phyloP scores from a whole-genome alignment of 2,888 invertebrate genomes.

The Diabrotica balteata region DNA sequence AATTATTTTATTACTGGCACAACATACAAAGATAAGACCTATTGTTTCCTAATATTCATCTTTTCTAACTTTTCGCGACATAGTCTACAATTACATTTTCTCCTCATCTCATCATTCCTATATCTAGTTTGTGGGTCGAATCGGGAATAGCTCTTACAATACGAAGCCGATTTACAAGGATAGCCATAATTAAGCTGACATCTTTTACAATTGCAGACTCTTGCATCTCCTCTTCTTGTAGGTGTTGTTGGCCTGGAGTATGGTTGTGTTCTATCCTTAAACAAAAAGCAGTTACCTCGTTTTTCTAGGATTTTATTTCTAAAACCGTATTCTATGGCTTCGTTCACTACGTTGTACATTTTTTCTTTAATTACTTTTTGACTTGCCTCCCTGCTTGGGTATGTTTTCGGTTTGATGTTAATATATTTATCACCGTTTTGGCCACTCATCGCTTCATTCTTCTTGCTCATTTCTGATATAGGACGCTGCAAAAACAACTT shows the following conservation, averaged over 20 bases:
- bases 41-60: constrained; percentile 15
- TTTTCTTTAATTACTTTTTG: constrained; percentile 12
- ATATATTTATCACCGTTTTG: too few species aligned
- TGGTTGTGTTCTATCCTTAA: constrained; percentile 29
- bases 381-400: too few species aligned
- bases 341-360: constrained; percentile 45
- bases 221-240: not conserved
- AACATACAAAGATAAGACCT: not conserved
- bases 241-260: too few species aligned
- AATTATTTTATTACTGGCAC: not conserved
- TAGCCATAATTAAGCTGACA: not conserved
- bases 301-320: constrained; percentile 46
- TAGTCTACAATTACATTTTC: constrained; percentile 26
- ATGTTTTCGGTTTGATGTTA: too few species aligned
- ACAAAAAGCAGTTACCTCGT: constrained; percentile 44
- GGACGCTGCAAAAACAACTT: constrained; percentile 38
- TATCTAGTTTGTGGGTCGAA: too few species aligned
- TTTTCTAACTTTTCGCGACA: constrained; percentile 22
- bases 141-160: too few species aligned
- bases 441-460: not conserved
- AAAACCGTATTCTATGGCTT: constrained; percentile 48
- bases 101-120: too few species aligned
- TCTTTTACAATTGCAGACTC: constrained; percentile 25
- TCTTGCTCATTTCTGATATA: constrained; percentile 22
- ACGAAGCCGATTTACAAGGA: too few species aligned